Percentiles rank a stretch among this genome's conserved stretches.
phyloP scores from a whole-genome alignment of 2,888 invertebrate species.

The Heliconius cydno region DNA sequence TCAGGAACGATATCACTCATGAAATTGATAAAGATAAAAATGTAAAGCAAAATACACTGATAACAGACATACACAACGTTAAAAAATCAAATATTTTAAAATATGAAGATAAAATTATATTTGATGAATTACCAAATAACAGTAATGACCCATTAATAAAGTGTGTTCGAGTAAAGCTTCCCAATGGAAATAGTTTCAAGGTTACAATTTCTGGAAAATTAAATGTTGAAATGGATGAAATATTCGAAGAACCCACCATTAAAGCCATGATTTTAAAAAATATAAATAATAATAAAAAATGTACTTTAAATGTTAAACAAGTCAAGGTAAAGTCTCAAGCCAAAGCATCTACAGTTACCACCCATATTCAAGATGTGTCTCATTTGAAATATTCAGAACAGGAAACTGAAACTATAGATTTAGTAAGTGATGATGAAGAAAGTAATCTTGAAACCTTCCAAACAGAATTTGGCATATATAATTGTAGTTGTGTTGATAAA shows the following conservation, averaged over 20 bases:
- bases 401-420: constrained; percentile 65
- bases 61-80: neutral
- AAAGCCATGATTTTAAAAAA: constrained; percentile 58
- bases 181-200: constrained; percentile 66
- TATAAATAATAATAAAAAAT: constrained; percentile 56
- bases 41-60: neutral
- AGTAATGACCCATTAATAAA: constrained; percentile 55
- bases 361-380: constrained; percentile 53
- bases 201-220: constrained; percentile 65
- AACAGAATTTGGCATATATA: constrained; percentile 68
- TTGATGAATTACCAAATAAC: constrained; percentile 58
- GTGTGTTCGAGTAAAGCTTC: constrained; percentile 61
- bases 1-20: neutral
- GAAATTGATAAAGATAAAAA: neutral
- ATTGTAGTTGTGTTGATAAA: constrained; percentile 52
- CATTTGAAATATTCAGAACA: constrained; percentile 27
- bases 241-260: constrained; percentile 63
- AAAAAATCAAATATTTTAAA: neutral
- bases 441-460: constrained; percentile 49
- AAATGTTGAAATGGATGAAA: constrained; percentile 57
- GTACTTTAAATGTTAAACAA: constrained; percentile 67
- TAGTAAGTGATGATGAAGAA: constrained; percentile 75
- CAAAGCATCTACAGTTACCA: constrained; percentile 49
- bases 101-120: constrained; percentile 44
- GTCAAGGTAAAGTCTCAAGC: constrained; percentile 50